Base-by-base conservation (phyloP, 2,888 invertebrate species). In the Hyalella azteca region DNA sequence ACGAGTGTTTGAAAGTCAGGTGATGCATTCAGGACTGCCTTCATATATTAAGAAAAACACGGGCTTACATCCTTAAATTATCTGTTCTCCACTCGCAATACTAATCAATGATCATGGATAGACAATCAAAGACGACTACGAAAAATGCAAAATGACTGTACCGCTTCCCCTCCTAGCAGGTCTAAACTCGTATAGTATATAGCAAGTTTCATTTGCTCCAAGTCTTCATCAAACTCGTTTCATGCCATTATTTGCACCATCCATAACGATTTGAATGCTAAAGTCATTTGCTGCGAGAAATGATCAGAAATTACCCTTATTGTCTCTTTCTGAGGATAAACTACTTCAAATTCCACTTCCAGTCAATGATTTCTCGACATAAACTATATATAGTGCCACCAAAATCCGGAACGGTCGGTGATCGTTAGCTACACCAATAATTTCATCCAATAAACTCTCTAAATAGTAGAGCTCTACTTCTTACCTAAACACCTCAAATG, bases 331-430 rank as follows among this genome's bases (percentile, higher is more conserved):
- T 9, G 54, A 5, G 54, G 29, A 54, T 13, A 26, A 22, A 22
- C 54, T 54, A 54, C 54, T 54, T 54, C 3, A 54, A 54, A 54
- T 54, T 54, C 29, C 54, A 54, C 54, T 29, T 54, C 13, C 54
- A 29, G 26, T 26, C 22, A 54, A 54, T 29, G 29, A 26, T 54
- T 54, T 29, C 54, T 22, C 26, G 9, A 29, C 22, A 54, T n/a
- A n/a, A 54, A 54, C 54, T 29, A 22, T n/a, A n/a, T n/a, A n/a
- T n/a, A 54, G 54, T 54, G 54, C 54, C 54, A 54, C 54, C 54
- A 54, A 22, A 9, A 26, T 19, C 36, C 66, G 36, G 36, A 66
- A 66, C n/a, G 36, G 36, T 36, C 19, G 66, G 66, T 66, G 5
- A 39, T 66, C 66, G 36, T 66, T 66, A 36, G 36, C 36, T 32